Evolutionary conservation across 2,888 invertebrate genomes (phyloP).

Genomic region (Sepioteuthis lessoniana): DNA sequence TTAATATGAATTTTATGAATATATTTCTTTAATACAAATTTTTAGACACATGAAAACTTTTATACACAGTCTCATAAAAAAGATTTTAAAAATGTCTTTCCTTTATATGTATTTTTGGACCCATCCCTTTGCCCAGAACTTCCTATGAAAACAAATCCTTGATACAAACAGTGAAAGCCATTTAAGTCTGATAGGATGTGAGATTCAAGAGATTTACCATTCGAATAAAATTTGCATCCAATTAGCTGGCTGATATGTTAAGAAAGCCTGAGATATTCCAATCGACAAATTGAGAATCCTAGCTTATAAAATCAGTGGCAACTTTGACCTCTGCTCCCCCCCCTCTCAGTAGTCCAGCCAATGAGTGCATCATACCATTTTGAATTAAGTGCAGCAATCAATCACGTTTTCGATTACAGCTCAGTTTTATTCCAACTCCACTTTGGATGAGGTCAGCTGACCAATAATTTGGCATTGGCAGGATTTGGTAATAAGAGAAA

Average conservation of each 20-base stretch:
- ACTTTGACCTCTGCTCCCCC: not conserved
- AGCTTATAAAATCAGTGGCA: not conserved
- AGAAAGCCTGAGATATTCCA: not conserved
- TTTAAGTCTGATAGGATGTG: not conserved
- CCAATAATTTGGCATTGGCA: conserved; percentile 17
- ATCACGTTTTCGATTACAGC: not conserved
- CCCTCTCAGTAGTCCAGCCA: not conserved
- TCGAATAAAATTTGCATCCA: not conserved
- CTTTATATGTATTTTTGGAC: too few relatives aligned
- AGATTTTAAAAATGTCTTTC: too few relatives aligned
- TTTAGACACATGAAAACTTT: too few relatives aligned
- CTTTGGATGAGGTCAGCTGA: not conserved
- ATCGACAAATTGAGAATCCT: not conserved
- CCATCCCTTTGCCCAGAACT: too few relatives aligned
- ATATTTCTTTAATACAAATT: too few relatives aligned
- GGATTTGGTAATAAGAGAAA: not conserved
- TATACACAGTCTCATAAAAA: too few relatives aligned
- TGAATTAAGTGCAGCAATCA: not conserved
- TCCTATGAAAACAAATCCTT: not conserved
- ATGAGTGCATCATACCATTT: not conserved
- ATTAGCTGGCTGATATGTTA: not conserved
- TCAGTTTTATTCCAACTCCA: not conserved
- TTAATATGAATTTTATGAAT: too few relatives aligned
- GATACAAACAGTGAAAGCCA: not conserved
- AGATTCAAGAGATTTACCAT: not conserved